phyloP scores from a whole-genome alignment of 2,797 vertebrate species.

The Hybognathus amarus region DNA sequence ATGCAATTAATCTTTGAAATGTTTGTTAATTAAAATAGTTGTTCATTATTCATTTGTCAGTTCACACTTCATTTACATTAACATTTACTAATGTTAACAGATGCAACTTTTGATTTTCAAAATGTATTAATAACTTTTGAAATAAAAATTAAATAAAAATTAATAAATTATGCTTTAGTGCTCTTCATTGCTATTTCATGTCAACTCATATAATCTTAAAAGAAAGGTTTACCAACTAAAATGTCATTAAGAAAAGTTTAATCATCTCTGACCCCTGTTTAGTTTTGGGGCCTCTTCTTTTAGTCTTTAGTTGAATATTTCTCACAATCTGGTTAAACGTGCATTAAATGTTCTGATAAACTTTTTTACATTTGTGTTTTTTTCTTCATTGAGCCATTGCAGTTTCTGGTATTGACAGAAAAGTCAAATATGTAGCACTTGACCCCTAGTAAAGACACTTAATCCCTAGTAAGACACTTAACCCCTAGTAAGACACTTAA shows the following conservation, averaged over 20 bases:
- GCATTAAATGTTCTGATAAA: neutral
- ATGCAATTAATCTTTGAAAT: neutral
- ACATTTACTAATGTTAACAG: neutral
- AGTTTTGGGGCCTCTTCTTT: neutral
- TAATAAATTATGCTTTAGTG: neutral
- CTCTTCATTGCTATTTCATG: neutral
- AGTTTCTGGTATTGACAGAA: neutral
- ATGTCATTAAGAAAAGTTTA: neutral
- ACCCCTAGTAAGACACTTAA: too few species aligned
- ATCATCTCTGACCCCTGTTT: neutral
- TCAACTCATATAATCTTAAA: neutral
- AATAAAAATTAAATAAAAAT: too few species aligned
- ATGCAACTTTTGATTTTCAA: neutral
- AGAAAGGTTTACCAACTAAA: neutral
- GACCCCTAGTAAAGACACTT: too few species aligned
- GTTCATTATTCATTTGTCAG: neutral
- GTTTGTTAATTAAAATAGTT: neutral
- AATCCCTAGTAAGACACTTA: too few species aligned
- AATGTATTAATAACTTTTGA: neutral
- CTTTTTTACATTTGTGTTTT: neutral
- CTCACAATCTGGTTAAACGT: constrained; percentile 9
- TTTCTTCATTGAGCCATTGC: neutral
- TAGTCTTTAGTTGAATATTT: neutral
- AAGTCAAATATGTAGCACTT: constrained; percentile 12
- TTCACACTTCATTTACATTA: neutral